A percentile compares a stretch with the other conserved stretches of the same genome.
Conservation (phyloP, 2,113 vertebrate genomes). For the Suncus etruscus region DNA sequence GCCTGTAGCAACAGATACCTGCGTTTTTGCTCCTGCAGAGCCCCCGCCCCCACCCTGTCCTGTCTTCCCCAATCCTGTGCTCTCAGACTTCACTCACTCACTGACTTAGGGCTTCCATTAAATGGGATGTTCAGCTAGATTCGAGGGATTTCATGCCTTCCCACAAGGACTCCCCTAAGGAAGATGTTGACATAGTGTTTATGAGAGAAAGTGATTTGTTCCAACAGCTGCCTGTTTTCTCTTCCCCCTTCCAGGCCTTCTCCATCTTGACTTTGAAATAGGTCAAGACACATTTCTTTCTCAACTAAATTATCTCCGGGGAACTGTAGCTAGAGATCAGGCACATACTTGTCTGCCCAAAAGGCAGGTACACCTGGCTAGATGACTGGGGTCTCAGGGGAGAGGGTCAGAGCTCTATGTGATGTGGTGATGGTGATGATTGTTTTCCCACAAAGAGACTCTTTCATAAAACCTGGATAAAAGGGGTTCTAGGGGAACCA, state of each 20-base stretch:
- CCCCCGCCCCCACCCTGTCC: neutral
- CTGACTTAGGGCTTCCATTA: conserved; percentile 56
- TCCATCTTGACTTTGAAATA: conserved; percentile 55
- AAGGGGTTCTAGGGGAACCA: neutral
- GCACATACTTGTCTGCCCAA: conserved; percentile 30
- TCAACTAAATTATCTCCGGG: conserved; percentile 64
- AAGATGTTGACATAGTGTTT: conserved; percentile 55
- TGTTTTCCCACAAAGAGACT: neutral
- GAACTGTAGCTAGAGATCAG: conserved; percentile 64
- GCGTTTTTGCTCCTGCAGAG: neutral
- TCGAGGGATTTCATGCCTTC: conserved; percentile 25
- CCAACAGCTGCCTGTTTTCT: conserved; percentile 13
- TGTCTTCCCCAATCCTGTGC: neutral
- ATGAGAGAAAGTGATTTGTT: conserved; percentile 23
- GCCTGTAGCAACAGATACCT: neutral
- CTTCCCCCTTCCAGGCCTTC: conserved; percentile 49
- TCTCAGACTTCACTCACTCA: conserved; percentile 13
- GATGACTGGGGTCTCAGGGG: neutral
- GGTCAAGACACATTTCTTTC: conserved; percentile 72
- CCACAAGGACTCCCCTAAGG: conserved; percentile 67
- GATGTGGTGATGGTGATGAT: neutral
- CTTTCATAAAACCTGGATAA: neutral
- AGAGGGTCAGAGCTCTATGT: neutral
- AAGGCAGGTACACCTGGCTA: neutral
- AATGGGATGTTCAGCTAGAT: conserved; percentile 23